Evolutionary conservation across 2,888 invertebrate species (phyloP), one percentile per base, ranked within the genome.

Genomic region (Zhengitettix transpicula): DNA sequence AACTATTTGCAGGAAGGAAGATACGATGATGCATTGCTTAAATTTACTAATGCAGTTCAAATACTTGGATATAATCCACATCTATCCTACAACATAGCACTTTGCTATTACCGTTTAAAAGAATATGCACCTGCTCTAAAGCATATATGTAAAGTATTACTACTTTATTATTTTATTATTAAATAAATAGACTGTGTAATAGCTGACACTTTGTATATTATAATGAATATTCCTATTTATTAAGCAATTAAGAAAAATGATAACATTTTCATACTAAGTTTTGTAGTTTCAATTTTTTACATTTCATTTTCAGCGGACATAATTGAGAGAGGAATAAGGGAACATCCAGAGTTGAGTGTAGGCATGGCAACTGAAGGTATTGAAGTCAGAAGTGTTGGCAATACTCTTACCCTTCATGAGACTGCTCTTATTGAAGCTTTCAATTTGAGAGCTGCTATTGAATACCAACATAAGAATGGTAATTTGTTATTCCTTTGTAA

Each of bases 391-490:
- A 96, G 96, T 69, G 97, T 99, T 44, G 98, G 98, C 0, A 97
- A 97, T 73, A 93, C 95, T 0, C 75, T 93, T 61, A 89, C 89
- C 1, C 78, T 99, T 61, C 96, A 98, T 69, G 88, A 97, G 72
- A 97, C 98, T 7, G 95, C 96, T 17, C 80, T 99, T 5, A 92
- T 99, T 12, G 99, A 99, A 76, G 97, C 98, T 0, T 94, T 98
- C 70, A 99, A 99, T 76, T 78, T 99, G 28, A 98, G 98, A 78
- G 96, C 98, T 11, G 98, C 98, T 8, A 94, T 99, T 67, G 97
- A 98, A 74, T 99, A 93, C 74, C 92, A 95, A 71, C 80, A 89
- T 57, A 89, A 88, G 71, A 90, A 93, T 71, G 78, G 89, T 81
- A 76, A 75, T 70, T 61, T 42, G 1, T 7, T 28, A 28, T 28